Percentiles rank a stretch among this genome's conserved stretches.
Conservation (phyloP, 2,113 vertebrate species). For the Artemisiospiza belli region DNA sequence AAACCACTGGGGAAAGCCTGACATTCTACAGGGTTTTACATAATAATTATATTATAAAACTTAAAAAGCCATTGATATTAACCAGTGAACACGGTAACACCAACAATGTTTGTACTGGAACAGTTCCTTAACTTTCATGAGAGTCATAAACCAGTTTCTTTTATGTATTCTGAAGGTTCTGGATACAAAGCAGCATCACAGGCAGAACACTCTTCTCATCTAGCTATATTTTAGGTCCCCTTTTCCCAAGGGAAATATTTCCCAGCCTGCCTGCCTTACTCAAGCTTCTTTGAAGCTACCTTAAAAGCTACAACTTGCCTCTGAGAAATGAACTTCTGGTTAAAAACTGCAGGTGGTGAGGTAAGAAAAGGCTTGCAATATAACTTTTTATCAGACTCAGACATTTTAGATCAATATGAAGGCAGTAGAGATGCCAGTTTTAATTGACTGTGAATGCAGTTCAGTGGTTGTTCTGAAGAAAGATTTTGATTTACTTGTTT, state of each 20-base stretch:
- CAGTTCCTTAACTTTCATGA: not conserved
- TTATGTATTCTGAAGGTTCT: not conserved
- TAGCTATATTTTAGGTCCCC: not conserved
- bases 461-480: not conserved
- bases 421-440: not conserved
- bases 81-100: not conserved
- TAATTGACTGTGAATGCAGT: not conserved
- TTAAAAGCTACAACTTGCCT: not conserved
- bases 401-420: not conserved
- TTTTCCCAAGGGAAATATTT: not conserved
- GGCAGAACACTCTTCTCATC: not conserved
- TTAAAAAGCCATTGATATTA: not conserved
- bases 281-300: not conserved
- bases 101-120: not conserved
- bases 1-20: not conserved
- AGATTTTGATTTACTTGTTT: conserved; percentile 17
- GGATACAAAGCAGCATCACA: not conserved
- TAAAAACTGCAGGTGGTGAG: not conserved
- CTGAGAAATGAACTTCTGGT: not conserved
- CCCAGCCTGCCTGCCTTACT: not conserved
- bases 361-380: not conserved
- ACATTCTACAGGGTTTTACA: not conserved
- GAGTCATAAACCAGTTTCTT: not conserved
- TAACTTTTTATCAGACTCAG: not conserved
- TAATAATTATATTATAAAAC: not conserved